phyloP scores from a whole-genome alignment of 2,113 vertebrate genomes.

The Motacilla alba region DNA sequence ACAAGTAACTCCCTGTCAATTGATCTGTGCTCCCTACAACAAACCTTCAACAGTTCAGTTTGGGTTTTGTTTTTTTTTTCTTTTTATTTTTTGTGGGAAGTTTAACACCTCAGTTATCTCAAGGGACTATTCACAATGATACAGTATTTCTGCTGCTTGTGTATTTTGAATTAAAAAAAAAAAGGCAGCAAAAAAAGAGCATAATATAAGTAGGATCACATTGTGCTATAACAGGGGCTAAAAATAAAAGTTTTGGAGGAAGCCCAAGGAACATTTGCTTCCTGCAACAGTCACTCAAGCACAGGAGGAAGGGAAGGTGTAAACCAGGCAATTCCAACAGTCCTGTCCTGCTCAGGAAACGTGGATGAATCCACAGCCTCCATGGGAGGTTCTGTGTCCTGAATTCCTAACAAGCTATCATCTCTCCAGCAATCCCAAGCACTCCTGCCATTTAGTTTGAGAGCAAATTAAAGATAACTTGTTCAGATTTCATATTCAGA shows the following conservation, averaged over 20 bases:
- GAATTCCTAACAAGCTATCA: not conserved
- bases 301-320: not conserved
- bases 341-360: not conserved
- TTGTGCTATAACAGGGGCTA: not conserved
- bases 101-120: not conserved
- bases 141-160: not conserved
- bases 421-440: not conserved
- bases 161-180: not conserved
- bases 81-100: not conserved
- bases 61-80: not conserved
- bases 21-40: not conserved
- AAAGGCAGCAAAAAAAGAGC: not conserved
- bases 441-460: not conserved
- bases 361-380: not conserved
- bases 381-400: not conserved
- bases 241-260: not conserved
- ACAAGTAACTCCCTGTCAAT: rapidly evolving
- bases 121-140: not conserved
- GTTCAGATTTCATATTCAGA: not conserved
- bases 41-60: not conserved
- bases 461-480: not conserved
- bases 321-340: not conserved
- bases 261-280: not conserved
- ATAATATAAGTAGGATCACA: not conserved
- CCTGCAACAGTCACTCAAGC: not conserved